Evolutionary conservation across 2,113 vertebrate species (phyloP).

Genomic region (Antechinus stuartii): DNA sequence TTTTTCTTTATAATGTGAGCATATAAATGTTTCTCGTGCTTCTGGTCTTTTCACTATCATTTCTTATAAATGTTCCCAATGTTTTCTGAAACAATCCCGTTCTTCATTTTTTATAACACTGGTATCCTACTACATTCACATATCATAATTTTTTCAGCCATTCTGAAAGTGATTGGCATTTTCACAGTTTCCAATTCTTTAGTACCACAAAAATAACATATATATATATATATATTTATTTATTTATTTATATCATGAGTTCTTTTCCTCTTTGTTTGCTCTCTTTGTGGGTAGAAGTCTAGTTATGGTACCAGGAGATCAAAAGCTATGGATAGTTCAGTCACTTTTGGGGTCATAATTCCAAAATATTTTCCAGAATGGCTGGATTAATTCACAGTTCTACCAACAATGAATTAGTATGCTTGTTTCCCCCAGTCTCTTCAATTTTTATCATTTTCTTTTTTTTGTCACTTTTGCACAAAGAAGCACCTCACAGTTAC

Average conservation of each 20-base stretch:
- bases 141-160: neutral
- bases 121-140: neutral
- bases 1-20: neutral
- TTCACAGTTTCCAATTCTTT: neutral
- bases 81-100: neutral
- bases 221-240: neutral
- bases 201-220: neutral
- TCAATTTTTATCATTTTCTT: neutral
- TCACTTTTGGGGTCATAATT: neutral
- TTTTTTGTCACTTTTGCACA: neutral
- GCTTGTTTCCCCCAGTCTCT: neutral
- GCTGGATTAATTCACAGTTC: neutral
- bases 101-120: neutral
- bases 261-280: neutral
- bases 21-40: neutral
- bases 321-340: neutral
- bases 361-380: neutral
- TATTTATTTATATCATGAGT: neutral
- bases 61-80: neutral
- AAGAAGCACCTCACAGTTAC: neutral
- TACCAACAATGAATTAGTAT: neutral
- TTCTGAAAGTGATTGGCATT: neutral
- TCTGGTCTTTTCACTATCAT: neutral
- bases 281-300: neutral
- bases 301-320: neutral